Evolutionary conservation across 2,888 invertebrate species (phyloP).

Genomic region (Platycheirus rosarum): DNA sequence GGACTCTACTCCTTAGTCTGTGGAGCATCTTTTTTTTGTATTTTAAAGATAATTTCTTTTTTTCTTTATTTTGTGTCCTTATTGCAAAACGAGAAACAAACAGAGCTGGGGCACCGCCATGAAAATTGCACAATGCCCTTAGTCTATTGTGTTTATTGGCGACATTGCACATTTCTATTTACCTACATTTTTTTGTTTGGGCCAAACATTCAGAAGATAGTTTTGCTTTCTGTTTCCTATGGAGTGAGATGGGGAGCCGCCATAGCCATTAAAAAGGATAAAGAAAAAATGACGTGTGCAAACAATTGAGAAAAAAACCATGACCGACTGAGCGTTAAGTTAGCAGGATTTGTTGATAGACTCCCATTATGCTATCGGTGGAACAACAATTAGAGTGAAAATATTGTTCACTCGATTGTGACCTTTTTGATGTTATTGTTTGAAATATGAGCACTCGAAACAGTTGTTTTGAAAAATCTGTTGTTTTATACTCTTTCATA

Average conservation of each 20-base stretch:
- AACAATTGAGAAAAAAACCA: constrained; percentile 24
- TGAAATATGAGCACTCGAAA: neutral
- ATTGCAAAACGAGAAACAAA: constrained; percentile 4
- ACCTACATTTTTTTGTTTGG: constrained; percentile 18
- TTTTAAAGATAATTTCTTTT: constrained; percentile 38
- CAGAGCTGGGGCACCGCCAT: neutral
- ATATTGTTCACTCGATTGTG: neutral
- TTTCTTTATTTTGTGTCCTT: neutral
- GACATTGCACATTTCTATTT: constrained; percentile 41
- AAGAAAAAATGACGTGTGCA: constrained; percentile 4
- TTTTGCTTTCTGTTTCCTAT: neutral
- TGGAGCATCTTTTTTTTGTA: constrained; percentile 9
- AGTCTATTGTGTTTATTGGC: constrained; percentile 41
- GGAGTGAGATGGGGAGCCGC: neutral
- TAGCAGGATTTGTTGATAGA: constrained; percentile 29
- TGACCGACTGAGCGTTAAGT: constrained; percentile 45
- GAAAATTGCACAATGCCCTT: constrained; percentile 39
- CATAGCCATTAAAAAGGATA: neutral
- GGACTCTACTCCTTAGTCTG: constrained; percentile 26
- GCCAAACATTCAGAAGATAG: constrained; percentile 2
- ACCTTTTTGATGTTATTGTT: constrained; percentile 8
- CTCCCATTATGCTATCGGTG: constrained; percentile 39
- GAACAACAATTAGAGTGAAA: constrained; percentile 34
- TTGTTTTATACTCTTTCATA: too few species aligned
- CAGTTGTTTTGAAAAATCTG: neutral